phyloP scores from a whole-genome alignment of 2,888 invertebrate genomes.

The Pyrrhosoma nymphula region DNA sequence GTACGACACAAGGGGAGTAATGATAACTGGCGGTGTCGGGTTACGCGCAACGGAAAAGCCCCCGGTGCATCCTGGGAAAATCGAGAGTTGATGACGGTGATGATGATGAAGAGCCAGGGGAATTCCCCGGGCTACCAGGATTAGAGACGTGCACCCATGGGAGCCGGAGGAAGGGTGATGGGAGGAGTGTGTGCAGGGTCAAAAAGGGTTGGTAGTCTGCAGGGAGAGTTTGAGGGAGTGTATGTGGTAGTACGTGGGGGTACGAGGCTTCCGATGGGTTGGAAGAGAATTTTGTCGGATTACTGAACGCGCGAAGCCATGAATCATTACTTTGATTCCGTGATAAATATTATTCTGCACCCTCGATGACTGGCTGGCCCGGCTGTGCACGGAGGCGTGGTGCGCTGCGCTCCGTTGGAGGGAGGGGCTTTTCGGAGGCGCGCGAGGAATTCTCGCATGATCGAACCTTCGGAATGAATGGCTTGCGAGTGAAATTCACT shows the following conservation, averaged over 20 bases:
- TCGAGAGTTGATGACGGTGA: slow-evolving; percentile 48
- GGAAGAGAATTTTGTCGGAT: slow-evolving; percentile 58
- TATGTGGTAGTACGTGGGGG: neutral
- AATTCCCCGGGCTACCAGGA: slow-evolving; percentile 2
- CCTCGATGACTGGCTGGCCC: neutral
- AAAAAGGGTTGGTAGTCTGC: neutral
- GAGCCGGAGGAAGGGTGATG: neutral
- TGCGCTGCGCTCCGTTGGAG: neutral
- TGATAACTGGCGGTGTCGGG: slow-evolving; percentile 14
- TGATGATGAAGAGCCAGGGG: slow-evolving; percentile 53
- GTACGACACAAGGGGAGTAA: neutral
- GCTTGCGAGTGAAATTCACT: slow-evolving; percentile 21
- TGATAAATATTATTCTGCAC: slow-evolving; percentile 52
- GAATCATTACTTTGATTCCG: slow-evolving; percentile 65
- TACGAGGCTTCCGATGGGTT: neutral
- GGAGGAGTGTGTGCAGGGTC: neutral
- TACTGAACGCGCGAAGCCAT: slow-evolving; percentile 31
- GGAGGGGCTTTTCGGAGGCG: neutral
- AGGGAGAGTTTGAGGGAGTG: neutral
- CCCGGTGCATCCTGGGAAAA: slow-evolving; percentile 30
- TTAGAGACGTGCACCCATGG: neutral
- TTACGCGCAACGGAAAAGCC: slow-evolving; percentile 29
- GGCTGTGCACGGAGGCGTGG: neutral
- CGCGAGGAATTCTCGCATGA: neutral
- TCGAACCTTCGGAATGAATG: neutral